Evolutionary conservation across 2,113 vertebrate genomes (phyloP).

Genomic region (Microcebus murinus): DNA sequence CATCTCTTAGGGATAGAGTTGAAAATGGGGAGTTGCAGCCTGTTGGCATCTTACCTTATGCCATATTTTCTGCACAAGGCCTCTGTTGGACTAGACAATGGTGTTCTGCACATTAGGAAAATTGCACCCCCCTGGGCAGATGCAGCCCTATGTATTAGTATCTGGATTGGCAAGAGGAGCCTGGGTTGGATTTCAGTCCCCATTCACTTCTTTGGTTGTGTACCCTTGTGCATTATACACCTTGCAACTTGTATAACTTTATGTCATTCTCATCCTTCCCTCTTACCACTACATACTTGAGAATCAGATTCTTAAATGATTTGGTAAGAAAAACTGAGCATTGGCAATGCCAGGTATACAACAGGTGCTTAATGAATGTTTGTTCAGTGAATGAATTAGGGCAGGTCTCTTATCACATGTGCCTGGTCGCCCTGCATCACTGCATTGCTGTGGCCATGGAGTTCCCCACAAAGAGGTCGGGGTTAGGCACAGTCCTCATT

Average conservation of each 20-base stretch:
- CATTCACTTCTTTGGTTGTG: not conserved
- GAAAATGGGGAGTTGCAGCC: too few species aligned
- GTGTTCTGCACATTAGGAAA: not conserved
- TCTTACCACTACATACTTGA: not conserved
- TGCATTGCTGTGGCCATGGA: not conserved
- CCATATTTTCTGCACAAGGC: not conserved
- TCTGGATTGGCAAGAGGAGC: not conserved
- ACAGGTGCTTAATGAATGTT: not conserved
- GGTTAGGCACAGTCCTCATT: not conserved
- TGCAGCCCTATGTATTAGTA: not conserved
- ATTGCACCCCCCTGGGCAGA: not conserved
- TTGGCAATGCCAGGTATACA: not conserved
- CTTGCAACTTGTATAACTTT: not conserved
- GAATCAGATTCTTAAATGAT: not conserved
- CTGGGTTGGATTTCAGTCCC: not conserved
- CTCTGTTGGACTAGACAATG: not conserved
- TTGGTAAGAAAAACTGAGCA: not conserved
- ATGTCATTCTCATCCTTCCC: not conserved
- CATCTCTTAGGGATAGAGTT: not conserved
- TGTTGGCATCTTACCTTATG: not conserved
- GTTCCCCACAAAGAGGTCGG: not conserved
- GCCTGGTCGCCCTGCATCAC: not conserved
- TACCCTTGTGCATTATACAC: not conserved
- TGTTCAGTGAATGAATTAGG: not conserved
- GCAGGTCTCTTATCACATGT: accelerated